These are phyloP conservation scores for Epistrophe grossulariae DNA, from an alignment of 2,888 invertebrate genomes.

Conservation along the genomic window DNA sequence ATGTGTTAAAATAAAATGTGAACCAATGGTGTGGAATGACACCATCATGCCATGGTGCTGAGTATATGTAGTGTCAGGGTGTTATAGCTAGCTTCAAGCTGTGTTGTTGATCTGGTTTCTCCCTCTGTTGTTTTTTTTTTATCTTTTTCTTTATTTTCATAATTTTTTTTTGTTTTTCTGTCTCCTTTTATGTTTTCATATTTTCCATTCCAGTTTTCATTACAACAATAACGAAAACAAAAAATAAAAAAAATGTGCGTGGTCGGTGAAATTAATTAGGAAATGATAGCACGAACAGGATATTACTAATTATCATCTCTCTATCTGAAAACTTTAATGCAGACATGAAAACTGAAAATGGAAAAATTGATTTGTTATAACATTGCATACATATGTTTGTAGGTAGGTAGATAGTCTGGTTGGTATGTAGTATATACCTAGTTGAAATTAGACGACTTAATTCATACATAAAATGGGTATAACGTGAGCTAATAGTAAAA, in stretches of 20 bases:
- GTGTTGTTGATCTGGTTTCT: conserved; percentile 49
- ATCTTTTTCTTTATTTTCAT: neutral
- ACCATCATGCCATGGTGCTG: conserved; percentile 54
- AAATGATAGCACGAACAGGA: conserved; percentile 64
- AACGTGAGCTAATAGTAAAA: conserved; percentile 18
- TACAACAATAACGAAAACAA: conserved; percentile 1
- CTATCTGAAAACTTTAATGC: conserved; percentile 17
- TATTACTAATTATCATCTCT: conserved; percentile 57
- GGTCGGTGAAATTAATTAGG: conserved; percentile 56
- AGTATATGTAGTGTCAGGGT: neutral
- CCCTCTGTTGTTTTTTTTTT: no score
- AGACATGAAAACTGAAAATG: conserved; percentile 33
- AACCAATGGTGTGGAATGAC: conserved; percentile 62
- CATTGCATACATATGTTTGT: neutral
- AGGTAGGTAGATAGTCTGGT: neutral
- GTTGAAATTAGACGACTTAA: conserved; percentile 38
- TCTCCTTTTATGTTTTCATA: conserved; percentile 14
- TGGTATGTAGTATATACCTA: neutral
- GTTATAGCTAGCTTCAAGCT: conserved; percentile 11
- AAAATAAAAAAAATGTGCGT: conserved; percentile 4
- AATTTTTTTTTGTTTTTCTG: neutral
- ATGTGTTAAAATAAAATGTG: conserved; percentile 68
- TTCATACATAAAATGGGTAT: neutral
- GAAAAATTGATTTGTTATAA: conserved; percentile 61
- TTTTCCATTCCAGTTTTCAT: conserved; percentile 9